Base-by-base conservation (phyloP, 2,113 vertebrate species). In the Zosterops borbonicus region DNA sequence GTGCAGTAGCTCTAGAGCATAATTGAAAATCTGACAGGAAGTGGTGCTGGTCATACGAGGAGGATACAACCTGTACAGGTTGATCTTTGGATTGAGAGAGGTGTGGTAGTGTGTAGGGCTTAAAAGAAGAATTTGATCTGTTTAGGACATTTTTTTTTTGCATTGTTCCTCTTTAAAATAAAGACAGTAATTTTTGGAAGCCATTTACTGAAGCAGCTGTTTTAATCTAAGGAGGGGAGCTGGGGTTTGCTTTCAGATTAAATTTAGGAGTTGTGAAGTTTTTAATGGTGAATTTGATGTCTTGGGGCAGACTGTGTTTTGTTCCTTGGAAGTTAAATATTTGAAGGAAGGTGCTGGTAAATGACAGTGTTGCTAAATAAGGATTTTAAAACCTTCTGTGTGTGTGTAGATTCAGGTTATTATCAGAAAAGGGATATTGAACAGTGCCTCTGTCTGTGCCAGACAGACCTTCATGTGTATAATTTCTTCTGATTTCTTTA, bases 361-460 rank as follows among this genome's bases (percentile, higher is more conserved):
- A 76, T 49, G 21, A 23, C 14, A 39, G 8, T 31, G 24, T 41
- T 47, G 17, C 41, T 64, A 76, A 76, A 68, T 79, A 68, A 63
- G 42, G 13, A 4, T 1, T 44, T 87, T 49, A 2, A 65, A 71
- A 28, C 18, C 15, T 80, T 50, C 6, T 22, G 0, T 4, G 0
- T 25, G 0, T 28, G 21, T 27, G 7, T 49, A 69, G 63, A 25
- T 69, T 41, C 5, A 35, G 24, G 4, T 59, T 88, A 20, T 31
- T 76, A 31, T 31, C 67, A 92, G 65, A 23, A 78, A 59, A 90
- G 27, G 28, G 10, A 10, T 31, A 18, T 16, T 63, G 53, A 78
- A 22, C 15, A 50, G 42, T 35, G 14, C 2, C 2, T 64, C 15
- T 69, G 12, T 69, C 50, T 70, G 19, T 59, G 10, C 35, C 29